phyloP scores from a whole-genome alignment of 2,113 vertebrate genomes.

The Pangasianodon gigas region DNA sequence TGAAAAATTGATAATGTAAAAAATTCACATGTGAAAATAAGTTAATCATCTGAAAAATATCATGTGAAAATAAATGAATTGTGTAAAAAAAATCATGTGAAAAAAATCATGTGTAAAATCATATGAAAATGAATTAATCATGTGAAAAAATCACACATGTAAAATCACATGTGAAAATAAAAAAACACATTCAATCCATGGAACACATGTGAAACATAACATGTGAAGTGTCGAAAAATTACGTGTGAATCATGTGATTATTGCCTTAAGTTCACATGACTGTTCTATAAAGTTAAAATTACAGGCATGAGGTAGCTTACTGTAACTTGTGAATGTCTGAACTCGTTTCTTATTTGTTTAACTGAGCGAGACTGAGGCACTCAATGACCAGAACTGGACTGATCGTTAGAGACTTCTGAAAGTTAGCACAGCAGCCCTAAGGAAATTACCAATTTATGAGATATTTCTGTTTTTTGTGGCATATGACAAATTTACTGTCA shows the following conservation, averaged over 20 bases:
- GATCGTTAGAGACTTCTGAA: background rate
- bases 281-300: background rate
- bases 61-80: too few species aligned
- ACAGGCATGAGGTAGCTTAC: background rate
- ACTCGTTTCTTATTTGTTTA: background rate
- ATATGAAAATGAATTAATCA: too few species aligned
- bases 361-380: too few species aligned
- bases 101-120: background rate
- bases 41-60: too few species aligned
- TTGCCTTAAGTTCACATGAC: too few species aligned
- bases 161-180: too few species aligned
- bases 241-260: background rate
- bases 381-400: background rate
- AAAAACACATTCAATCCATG: too few species aligned
- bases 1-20: too few species aligned
- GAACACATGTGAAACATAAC: too few species aligned
- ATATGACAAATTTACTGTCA: background rate
- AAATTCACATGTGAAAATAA: too few species aligned
- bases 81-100: background rate
- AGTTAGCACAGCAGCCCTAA: background rate
- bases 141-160: too few species aligned
- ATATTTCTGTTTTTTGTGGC: background rate
- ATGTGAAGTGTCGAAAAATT: too few species aligned
- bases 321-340: background rate
- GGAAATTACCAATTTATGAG: background rate